Evolutionary conservation across 2,888 invertebrate genomes (phyloP), one percentile per base, ranked within the genome.

Genomic region (Alentia gelatinosa): DNA sequence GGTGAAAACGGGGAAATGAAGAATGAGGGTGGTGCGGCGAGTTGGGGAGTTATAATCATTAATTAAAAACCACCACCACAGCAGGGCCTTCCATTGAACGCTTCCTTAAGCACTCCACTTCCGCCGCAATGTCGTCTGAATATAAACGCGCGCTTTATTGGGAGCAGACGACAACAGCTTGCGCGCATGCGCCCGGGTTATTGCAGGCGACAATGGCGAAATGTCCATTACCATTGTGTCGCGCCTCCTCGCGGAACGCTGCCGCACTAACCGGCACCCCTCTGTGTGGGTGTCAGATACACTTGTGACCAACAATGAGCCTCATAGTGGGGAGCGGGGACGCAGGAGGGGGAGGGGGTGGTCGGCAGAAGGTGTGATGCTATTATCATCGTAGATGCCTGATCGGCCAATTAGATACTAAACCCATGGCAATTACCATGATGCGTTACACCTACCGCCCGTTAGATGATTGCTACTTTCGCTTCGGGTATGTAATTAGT

Each of bases 151-250:
- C 12, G 68, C 68, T 68, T 68, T 68, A 68, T 68, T 68, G 26
- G 30, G 26, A 68, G 30, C 68, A 68, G 68, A 68, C 33, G 68
- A 68, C 68, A 68, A 68, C 68, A 68, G 68, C 68, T 68, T 68
- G 68, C 30, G 68, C 68, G 68, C 68, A 68, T 68, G 68, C 26
- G 68, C 30, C n/a, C 68, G 33, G n/a, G 26, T 68, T 68, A 68
- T 68, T 68, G 68, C 68, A 68, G 68, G 26, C 30, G 30, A 68
- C 68, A 68, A 68, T 68, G 68, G 26, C 4, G 68, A 56, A 56
- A 30, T 26, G 68, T 30, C 68, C 68, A 68, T 68, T 68, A n/a
- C 26, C 68, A 68, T 68, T 68, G 68, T 68, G 68, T 3, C 33
- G 56, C 68, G 68, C 68, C 33, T 26, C 68, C 26, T 68, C n/a